Conservation (phyloP, 2,888 invertebrate genomes). For the Spodoptera littoralis region DNA sequence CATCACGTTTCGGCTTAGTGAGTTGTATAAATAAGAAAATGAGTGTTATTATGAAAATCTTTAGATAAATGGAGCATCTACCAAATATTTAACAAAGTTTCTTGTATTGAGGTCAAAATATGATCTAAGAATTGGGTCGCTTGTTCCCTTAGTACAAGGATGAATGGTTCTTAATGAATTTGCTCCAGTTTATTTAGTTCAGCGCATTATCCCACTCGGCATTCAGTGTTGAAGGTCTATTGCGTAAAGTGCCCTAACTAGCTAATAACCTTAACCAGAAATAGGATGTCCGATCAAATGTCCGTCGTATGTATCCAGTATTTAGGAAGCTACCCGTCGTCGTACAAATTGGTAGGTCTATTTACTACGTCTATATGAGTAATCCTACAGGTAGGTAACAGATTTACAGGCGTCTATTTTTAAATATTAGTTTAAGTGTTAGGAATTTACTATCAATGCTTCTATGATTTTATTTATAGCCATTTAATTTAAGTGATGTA, state of each 20-base stretch:
- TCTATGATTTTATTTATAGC: conserved; percentile 3
- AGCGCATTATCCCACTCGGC: conserved; percentile 27
- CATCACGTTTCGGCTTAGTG: too few species aligned
- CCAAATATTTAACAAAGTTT: conserved; percentile 10
- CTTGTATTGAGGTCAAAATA: conserved; percentile 18
- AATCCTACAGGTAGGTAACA: conserved; percentile 41
- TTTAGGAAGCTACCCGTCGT: conserved; percentile 5
- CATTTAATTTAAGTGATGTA: too few species aligned
- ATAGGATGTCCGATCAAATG: conserved; percentile 27
- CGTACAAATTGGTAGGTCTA: conserved; percentile 1
- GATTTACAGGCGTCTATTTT: conserved; percentile 43
- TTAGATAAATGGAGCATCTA: background rate
- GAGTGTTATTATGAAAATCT: background rate
- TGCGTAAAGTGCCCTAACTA: conserved; percentile 40
- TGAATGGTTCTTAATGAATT: conserved; percentile 41
- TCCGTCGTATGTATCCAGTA: conserved; percentile 15
- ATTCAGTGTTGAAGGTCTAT: conserved; percentile 23
- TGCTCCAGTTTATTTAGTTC: conserved; percentile 22
- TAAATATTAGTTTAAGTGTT: conserved; percentile 14
- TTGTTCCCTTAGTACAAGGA: conserved; percentile 30
- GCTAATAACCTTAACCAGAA: conserved; percentile 38
- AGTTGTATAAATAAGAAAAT: too few species aligned
- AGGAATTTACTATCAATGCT: conserved; percentile 24
- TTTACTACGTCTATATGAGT: conserved; percentile 35
- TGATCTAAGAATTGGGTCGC: conserved; percentile 12